Conservation (phyloP, 2,113 vertebrate species). For the Psilopsiagon aymara region DNA sequence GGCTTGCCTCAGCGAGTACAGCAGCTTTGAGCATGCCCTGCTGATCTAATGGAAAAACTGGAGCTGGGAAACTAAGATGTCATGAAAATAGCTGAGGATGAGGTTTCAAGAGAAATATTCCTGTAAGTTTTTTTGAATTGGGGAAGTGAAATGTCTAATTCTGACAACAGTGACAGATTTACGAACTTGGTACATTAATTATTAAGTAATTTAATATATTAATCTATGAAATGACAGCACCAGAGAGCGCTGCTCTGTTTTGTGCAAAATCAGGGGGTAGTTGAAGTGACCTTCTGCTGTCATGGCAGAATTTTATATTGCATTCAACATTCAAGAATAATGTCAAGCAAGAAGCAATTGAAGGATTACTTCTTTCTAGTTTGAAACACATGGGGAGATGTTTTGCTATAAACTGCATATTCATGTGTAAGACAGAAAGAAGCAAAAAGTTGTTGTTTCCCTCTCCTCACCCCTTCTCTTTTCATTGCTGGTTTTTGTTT, state of each 20-base stretch:
- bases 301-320: background rate
- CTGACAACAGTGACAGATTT: background rate
- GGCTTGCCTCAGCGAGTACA: background rate
- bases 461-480: background rate
- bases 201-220: background rate
- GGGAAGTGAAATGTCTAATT: background rate
- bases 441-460: background rate
- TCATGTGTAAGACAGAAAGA: background rate
- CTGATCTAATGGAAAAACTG: background rate
- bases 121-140: background rate
- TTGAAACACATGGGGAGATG: background rate
- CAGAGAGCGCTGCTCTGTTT: background rate
- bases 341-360: background rate
- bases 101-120: background rate
- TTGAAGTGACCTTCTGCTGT: background rate
- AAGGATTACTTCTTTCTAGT: background rate
- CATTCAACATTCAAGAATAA: background rate
- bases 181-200: background rate
- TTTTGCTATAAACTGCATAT: background rate
- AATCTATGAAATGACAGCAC: background rate
- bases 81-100: background rate
- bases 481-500: background rate
- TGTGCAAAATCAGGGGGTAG: fast-evolving
- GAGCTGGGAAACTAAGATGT: background rate
- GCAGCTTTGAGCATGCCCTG: background rate